Evolutionary conservation across 2,888 invertebrate genomes (phyloP).

Genomic region (Orthosia gracilis): DNA sequence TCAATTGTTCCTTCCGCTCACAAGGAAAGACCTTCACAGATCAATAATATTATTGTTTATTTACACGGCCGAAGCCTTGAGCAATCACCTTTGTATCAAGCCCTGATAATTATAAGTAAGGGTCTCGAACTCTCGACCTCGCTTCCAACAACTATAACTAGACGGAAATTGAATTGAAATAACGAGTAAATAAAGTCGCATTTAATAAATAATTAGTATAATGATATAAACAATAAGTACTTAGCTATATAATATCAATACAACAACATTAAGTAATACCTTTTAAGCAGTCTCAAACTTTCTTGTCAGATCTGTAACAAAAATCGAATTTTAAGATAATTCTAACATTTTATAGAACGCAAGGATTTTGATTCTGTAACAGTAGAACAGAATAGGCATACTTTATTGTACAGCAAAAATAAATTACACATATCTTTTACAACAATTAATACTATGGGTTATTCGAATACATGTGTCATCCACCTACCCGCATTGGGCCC

Average conservation of each 20-base stretch:
- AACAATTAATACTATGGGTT: too few relatives aligned
- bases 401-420: too few relatives aligned
- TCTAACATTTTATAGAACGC: not conserved
- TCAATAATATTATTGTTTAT: slow-evolving; percentile 31
- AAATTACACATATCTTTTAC: too few relatives aligned
- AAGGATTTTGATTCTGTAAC: not conserved
- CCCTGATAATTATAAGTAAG: slow-evolving; percentile 37
- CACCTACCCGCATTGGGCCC: too few relatives aligned
- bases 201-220: slow-evolving; percentile 38
- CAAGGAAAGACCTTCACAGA: not conserved
- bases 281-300: slow-evolving; percentile 65
- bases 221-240: slow-evolving; percentile 13
- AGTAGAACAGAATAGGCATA: too few relatives aligned
- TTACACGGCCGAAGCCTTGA: slow-evolving; percentile 4
- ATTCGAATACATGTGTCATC: too few relatives aligned
- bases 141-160: slow-evolving; percentile 20
- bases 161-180: slow-evolving; percentile 47
- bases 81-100: slow-evolving; percentile 37
- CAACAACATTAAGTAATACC: slow-evolving; percentile 11
- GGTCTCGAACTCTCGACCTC: slow-evolving; percentile 48
- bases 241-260: slow-evolving; percentile 13
- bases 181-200: slow-evolving; percentile 30
- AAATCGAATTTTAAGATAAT: not conserved
- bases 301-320: slow-evolving; percentile 80
- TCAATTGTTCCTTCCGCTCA: not conserved